Percentiles rank a stretch among this genome's conserved stretches.
These are phyloP conservation scores for Carabus problematicus DNA, from an alignment of 2,888 invertebrate genomes.

Conservation along the genomic window DNA sequence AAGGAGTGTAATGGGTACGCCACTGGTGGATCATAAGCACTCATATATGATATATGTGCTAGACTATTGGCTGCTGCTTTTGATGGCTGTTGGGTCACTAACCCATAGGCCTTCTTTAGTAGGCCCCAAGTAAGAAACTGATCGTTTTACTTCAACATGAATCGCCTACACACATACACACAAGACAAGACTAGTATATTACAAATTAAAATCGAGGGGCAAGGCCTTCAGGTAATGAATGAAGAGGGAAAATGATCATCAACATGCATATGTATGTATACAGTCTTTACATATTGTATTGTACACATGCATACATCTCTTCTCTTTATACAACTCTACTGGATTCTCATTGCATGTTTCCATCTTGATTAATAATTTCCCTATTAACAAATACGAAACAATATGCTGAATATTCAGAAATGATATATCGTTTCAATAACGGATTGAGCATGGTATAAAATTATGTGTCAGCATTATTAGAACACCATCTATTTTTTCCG, in stretches of 20 bases:
- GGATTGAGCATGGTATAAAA: too few species aligned
- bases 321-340: too few species aligned
- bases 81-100: constrained; percentile 22
- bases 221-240: constrained; percentile 9
- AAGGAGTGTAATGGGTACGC: not conserved
- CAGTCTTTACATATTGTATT: too few species aligned
- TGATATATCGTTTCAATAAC: too few species aligned
- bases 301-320: too few species aligned
- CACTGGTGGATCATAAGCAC: constrained; percentile 13
- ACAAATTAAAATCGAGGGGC: constrained; percentile 12
- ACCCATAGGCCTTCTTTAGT: constrained; percentile 2
- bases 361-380: too few species aligned
- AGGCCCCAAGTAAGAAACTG: constrained; percentile 19
- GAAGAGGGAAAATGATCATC: not conserved
- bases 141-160: constrained; percentile 18
- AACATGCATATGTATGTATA: too few species aligned
- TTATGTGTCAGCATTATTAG: too few species aligned
- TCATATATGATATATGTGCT: constrained; percentile 24
- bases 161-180: constrained; percentile 12
- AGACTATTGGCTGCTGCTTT: constrained; percentile 18
- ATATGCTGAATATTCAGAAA: too few species aligned
- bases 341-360: too few species aligned
- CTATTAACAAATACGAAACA: too few species aligned
- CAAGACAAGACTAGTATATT: not conserved
- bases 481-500: too few species aligned